Base-by-base conservation (phyloP, 2,113 vertebrate genomes). In the Nycticorax nycticorax region DNA sequence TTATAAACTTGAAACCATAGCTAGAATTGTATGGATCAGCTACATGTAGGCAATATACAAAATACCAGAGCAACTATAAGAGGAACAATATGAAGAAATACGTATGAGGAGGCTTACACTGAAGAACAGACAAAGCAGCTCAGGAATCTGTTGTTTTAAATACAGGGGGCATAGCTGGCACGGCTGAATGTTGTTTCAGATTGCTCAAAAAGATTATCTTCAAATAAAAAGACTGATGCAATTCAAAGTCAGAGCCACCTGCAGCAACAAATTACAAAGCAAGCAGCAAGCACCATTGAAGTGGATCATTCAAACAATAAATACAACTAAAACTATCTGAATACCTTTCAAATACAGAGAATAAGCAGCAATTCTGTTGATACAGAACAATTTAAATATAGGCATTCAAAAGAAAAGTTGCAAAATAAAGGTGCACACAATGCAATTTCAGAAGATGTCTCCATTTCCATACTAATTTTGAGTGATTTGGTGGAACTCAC, bases 261-360 rank as follows among this genome's bases (percentile, higher is more conserved):
- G 39, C 64, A 94, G 80, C 74, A 94, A 64, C 8, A 95, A 91
- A 94, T 95, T 89, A 95, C 74, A 95, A 91, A 82, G 68, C 39
- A 85, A 86, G n/a, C 52, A 84, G 63, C 83, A 87, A 96, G 52
- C 32, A 72, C 35, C 48, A 48, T 5, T 78, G 64, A 95, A 67
- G 48, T 17, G 60, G 66, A 91, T 60, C 69, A 45, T 56, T 92
- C 93, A 82, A 89, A 95, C 69, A 94, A 94, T 73, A 97, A 93
- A 83, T 64, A 92, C 53, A 82, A 76, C 87, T 91, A 53, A 87
- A 92, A 87, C 52, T 71, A 85, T 60, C 77, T 82, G 80, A 89
- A 87, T 89, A 45, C 52, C 48, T 79, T 93, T 88, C 57, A 89
- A 94, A 93, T 66, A 56, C 66, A 78, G 27, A 81, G 68, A 95